These are phyloP conservation scores for Meloidogyne exigua DNA, from an alignment of 1,140 invertebrate genomes.

Conservation along the genomic window DNA sequence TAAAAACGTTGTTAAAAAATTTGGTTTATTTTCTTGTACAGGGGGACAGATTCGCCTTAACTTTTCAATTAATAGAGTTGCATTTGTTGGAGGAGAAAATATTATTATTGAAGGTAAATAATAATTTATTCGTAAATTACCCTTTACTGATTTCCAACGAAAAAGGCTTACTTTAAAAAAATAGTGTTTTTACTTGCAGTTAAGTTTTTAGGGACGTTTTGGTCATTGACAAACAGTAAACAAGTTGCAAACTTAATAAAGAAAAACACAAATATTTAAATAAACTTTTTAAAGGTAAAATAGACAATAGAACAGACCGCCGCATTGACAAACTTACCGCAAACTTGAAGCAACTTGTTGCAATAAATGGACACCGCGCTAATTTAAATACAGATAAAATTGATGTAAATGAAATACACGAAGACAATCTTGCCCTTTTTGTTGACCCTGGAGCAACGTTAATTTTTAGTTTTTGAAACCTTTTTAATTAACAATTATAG, in stretches of 20 bases:
- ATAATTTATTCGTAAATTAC: too few species aligned
- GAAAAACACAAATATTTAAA: background rate
- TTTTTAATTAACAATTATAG: background rate
- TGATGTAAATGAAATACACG: constrained; percentile 42
- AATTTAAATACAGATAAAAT: constrained; percentile 24
- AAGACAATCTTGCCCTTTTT: constrained; percentile 47
- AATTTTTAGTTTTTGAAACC: background rate
- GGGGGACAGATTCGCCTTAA: constrained; percentile 28
- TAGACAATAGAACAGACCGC: constrained; percentile 42
- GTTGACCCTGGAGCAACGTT: constrained; percentile 38
- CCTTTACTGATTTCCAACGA: too few species aligned
- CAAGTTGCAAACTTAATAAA: too few species aligned
- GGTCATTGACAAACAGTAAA: too few species aligned
- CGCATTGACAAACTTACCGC: constrained; percentile 40
- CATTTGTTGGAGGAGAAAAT: constrained; percentile 44
- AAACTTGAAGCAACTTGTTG: constrained; percentile 29
- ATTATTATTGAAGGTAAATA: constrained; percentile 36
- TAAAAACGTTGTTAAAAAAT: constrained; percentile 38
- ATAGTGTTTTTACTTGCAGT: too few species aligned
- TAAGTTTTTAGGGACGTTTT: too few species aligned
- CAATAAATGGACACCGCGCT: constrained; percentile 20
- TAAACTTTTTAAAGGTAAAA: constrained; percentile 20
- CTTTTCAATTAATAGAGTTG: constrained; percentile 34
- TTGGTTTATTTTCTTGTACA: constrained; percentile 39
- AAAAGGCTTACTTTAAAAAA: too few species aligned